phyloP scores from a whole-genome alignment of 1,140 invertebrate genomes.

The Brachystomella parvula region DNA sequence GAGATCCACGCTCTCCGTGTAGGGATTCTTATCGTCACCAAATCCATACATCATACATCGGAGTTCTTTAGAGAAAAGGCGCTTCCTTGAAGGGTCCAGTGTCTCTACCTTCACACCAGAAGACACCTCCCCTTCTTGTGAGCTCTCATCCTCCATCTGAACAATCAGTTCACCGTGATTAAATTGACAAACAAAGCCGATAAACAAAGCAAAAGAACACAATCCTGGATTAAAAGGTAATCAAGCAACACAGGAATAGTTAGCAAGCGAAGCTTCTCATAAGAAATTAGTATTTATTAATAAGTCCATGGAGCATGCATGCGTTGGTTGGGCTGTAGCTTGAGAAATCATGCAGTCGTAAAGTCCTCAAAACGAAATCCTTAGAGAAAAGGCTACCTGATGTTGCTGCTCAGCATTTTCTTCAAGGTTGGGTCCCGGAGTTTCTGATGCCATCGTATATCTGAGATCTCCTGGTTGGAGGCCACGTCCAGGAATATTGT shows the following conservation, averaged over 20 bases:
- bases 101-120: conserved; percentile 3
- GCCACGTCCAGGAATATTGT: background rate
- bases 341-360: too few species aligned
- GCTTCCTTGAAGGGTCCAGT: conserved; percentile 57
- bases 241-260: too few species aligned
- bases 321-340: too few species aligned
- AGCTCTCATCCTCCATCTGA: conserved; percentile 11
- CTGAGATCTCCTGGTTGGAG: too few species aligned
- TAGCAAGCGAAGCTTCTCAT: too few species aligned
- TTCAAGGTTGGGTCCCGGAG: background rate
- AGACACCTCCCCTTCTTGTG: conserved; percentile 8
- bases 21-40: conserved; percentile 99
- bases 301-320: too few species aligned
- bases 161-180: background rate
- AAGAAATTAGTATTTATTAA: too few species aligned
- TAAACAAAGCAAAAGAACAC: background rate
- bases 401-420: background rate
- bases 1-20: conserved; percentile 95
- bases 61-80: conserved; percentile 81
- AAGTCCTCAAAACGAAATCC: too few species aligned
- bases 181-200: background rate
- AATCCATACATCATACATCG: conserved; percentile 99
- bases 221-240: too few species aligned
- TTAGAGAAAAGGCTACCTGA: too few species aligned
- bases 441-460: background rate